phyloP scores from a whole-genome alignment of 37 sponge, comb jelly and placozoan genomes.

The Lycopodina hypogea region DNA sequence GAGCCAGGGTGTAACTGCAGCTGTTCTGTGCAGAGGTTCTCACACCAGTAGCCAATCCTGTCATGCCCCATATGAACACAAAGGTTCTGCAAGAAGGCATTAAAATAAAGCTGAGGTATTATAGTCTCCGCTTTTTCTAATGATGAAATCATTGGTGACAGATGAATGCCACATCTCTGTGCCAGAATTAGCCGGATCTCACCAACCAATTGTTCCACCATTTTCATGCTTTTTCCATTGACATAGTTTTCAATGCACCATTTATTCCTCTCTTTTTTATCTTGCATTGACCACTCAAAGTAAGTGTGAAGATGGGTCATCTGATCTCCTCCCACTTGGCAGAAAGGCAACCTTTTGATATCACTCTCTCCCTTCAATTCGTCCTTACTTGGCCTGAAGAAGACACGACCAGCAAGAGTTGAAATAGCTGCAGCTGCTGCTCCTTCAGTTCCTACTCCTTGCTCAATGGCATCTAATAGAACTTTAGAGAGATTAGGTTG shows the following conservation, averaged over 20 bases:
- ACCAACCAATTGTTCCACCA: constrained; percentile 54
- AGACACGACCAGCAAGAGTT: constrained; percentile 45
- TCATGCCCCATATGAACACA: constrained; percentile 54
- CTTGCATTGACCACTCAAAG: constrained; percentile 25
- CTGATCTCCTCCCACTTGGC: constrained; percentile 52
- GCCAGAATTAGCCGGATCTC: constrained; percentile 40
- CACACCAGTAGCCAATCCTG: constrained; percentile 52
- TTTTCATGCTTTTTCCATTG: constrained; percentile 69
- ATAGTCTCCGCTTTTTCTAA: constrained; percentile 26
- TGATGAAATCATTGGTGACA: background rate
- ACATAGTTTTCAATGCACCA: constrained; percentile 74
- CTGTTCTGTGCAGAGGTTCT: constrained; percentile 5
- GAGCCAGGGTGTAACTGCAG: constrained; percentile 55
- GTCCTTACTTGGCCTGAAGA: constrained; percentile 59
- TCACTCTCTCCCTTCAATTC: constrained; percentile 64
- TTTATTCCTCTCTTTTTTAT: constrained; percentile 28
- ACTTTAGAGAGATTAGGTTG: constrained; percentile 66
- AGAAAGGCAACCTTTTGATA: constrained; percentile 47
- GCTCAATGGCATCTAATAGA: constrained; percentile 43
- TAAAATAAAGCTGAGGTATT: constrained; percentile 47
- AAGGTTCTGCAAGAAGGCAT: constrained; percentile 43
- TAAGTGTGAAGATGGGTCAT: constrained; percentile 54
- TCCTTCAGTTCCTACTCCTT: constrained; percentile 50
- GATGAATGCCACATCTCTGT: background rate
- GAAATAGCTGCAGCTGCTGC: constrained; percentile 52